Evolutionary conservation across 2,797 vertebrate genomes (phyloP).

Genomic region (Gallinago nigripennis): DNA sequence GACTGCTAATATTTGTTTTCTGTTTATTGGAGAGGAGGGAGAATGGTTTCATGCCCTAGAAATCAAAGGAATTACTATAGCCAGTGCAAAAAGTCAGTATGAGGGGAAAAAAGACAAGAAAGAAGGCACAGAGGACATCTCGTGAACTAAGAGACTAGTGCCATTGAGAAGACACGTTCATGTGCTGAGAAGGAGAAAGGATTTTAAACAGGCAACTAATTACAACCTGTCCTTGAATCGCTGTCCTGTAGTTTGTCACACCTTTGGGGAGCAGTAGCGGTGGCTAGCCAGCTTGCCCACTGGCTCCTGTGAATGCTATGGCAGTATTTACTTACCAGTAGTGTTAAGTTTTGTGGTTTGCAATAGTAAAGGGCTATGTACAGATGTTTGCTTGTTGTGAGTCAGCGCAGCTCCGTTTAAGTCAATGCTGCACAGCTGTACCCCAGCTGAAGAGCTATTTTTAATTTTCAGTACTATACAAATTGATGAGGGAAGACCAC

Average conservation of each 20-base stretch:
- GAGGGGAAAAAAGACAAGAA: not conserved
- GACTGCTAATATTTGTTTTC: not conserved
- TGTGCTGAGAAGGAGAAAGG: not conserved
- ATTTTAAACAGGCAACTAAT: not conserved
- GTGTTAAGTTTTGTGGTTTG: not conserved
- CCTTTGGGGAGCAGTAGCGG: not conserved
- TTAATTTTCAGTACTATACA: conserved; percentile 22
- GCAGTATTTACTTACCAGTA: not conserved
- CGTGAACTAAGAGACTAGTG: not conserved
- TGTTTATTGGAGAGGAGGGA: not conserved
- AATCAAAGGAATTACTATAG: not conserved
- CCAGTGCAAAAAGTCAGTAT: not conserved
- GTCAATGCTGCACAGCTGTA: conserved; percentile 17
- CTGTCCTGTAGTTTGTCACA: not conserved
- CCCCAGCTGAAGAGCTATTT: conserved; percentile 57
- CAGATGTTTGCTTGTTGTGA: not conserved
- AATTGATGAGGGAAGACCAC: conserved; percentile 55
- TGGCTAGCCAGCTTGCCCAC: not conserved
- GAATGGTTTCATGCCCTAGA: not conserved
- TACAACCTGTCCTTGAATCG: accelerated
- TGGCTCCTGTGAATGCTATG: not conserved
- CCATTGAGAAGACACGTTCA: not conserved
- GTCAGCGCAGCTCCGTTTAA: not conserved
- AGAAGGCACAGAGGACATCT: not conserved
- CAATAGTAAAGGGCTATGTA: not conserved